Conservation (phyloP, 2,113 vertebrate species). For the Anarrhichthys ocellatus region DNA sequence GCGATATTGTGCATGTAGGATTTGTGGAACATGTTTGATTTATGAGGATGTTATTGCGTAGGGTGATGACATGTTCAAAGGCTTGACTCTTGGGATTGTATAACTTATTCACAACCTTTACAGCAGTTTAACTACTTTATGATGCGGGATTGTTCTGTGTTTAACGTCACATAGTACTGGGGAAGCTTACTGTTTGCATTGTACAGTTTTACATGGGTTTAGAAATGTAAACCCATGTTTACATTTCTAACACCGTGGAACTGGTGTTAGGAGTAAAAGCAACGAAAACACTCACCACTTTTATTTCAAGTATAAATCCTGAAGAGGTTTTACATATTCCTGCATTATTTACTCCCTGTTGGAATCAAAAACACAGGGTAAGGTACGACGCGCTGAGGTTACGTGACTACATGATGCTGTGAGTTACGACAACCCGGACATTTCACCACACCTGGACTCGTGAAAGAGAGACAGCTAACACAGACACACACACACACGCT, state of each 20-base stretch:
- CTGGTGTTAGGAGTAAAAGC: neutral
- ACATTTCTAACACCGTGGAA: no score
- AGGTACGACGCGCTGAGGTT: neutral
- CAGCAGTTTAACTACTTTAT: slow-evolving; percentile 22
- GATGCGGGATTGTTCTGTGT: neutral
- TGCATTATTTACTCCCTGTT: neutral
- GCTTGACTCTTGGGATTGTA: slow-evolving; percentile 16
- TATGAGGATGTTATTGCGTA: slow-evolving; percentile 50
- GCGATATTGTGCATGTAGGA: slow-evolving; percentile 46
- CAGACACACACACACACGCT: neutral
- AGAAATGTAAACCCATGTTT: neutral
- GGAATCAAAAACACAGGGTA: no score
- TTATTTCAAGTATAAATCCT: slow-evolving; percentile 2
- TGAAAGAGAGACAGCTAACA: neutral
- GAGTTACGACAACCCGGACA: neutral
- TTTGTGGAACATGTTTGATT: slow-evolving; percentile 55
- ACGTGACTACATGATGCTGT: neutral
- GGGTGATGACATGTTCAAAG: slow-evolving; percentile 48
- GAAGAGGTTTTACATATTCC: neutral
- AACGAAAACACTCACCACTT: neutral
- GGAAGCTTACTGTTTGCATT: neutral
- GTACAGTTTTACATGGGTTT: neutral
- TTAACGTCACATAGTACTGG: neutral
- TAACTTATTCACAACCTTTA: slow-evolving; percentile 12
- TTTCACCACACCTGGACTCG: neutral